These are phyloP conservation scores for Cistogaster globosa DNA, from an alignment of 2,888 invertebrate species.

Conservation along the genomic window DNA sequence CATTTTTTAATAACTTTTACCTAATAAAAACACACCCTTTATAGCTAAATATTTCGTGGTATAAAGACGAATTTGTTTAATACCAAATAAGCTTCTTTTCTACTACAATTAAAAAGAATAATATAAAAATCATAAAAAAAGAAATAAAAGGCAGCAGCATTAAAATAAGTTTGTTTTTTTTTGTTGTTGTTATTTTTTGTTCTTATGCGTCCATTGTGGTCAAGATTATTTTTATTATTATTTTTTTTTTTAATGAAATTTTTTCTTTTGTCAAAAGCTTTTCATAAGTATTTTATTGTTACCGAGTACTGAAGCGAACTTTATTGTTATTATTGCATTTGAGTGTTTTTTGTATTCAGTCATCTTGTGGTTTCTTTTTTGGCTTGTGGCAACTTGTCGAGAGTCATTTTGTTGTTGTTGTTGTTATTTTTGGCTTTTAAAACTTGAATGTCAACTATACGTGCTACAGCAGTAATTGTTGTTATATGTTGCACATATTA, in stretches of 20 bases:
- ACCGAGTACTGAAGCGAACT: slow-evolving; percentile 29
- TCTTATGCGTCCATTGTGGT: slow-evolving; percentile 48
- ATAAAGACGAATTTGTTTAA: slow-evolving; percentile 11
- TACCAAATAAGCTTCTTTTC: slow-evolving; percentile 30
- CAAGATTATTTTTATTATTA: slow-evolving; percentile 10
- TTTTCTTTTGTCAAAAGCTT: slow-evolving; percentile 37
- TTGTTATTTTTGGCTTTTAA: background rate
- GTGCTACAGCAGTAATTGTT: slow-evolving; percentile 26
- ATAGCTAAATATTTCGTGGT: background rate
- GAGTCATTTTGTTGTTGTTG: slow-evolving; percentile 46
- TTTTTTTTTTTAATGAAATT: background rate
- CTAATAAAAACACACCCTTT: no score
- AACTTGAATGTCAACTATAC: slow-evolving; percentile 62
- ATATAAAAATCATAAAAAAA: slow-evolving; percentile 7
- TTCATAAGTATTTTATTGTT: slow-evolving; percentile 54
- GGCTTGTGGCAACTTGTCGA: slow-evolving; percentile 67
- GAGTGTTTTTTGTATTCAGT: slow-evolving; percentile 38
- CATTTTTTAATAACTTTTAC: no score
- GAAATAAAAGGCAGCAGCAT: slow-evolving; percentile 19
- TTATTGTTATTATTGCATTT: slow-evolving; percentile 40
- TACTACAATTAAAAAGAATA: slow-evolving; percentile 44
- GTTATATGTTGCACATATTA: slow-evolving; percentile 24
- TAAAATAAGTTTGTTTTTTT: background rate
- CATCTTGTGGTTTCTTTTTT: slow-evolving; percentile 61
- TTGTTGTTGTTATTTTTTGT: background rate